These are phyloP conservation scores for Ladona fulva DNA, from an alignment of 1,140 invertebrate species.

Conservation along the genomic window DNA sequence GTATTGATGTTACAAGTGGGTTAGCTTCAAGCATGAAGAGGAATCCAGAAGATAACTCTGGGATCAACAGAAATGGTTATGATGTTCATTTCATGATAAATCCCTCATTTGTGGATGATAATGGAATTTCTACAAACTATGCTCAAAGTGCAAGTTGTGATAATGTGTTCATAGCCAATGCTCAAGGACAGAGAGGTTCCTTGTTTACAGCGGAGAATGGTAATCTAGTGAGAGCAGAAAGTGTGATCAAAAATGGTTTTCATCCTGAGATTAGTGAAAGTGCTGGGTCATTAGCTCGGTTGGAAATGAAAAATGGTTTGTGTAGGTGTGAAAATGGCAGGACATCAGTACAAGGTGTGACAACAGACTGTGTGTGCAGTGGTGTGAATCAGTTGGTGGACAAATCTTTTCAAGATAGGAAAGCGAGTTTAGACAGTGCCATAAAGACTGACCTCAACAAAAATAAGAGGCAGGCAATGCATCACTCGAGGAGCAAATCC, in stretches of 20 bases:
- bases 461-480: not conserved
- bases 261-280: no score
- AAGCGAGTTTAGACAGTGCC: not conserved
- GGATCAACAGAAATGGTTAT: no score
- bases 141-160: no score
- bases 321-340: no score
- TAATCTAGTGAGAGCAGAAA: no score
- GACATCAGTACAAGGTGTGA: not conserved
- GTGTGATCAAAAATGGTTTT: no score
- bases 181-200: no score
- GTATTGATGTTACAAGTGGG: not conserved
- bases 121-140: not conserved
- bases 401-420: not conserved
- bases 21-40: not conserved
- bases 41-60: not conserved
- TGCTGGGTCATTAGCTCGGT: no score
- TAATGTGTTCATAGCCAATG: no score
- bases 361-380: not conserved
- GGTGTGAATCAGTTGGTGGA: not conserved
- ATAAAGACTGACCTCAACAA: not conserved
- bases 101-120: not conserved
- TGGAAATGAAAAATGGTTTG: no score
- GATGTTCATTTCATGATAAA: not conserved
- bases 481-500: not conserved
- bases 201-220: no score